phyloP scores from a whole-genome alignment of 53 echinoderm and acorn worm species.

The Astropecten irregularis region DNA sequence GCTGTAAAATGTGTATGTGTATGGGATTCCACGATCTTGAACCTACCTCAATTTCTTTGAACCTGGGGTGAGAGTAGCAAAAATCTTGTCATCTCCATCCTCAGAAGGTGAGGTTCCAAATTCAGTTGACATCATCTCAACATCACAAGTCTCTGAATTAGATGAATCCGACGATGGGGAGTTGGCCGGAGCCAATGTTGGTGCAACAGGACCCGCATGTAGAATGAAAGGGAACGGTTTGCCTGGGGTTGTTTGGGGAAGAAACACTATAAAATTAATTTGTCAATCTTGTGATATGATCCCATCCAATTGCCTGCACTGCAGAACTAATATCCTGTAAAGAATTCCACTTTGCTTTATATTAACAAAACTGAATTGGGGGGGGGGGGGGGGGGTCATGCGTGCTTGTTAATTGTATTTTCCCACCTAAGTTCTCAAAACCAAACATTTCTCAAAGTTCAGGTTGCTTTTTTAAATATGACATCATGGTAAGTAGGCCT shows the following conservation, averaged over 20 bases:
- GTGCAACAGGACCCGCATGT: neutral
- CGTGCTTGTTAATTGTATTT: too few relatives aligned
- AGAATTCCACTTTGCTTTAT: too few relatives aligned
- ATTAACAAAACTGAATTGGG: too few relatives aligned
- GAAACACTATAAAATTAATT: neutral
- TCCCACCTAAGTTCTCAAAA: too few relatives aligned
- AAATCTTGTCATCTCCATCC: conserved; percentile 31
- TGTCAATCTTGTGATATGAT: neutral
- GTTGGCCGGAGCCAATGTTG: conserved; percentile 37
- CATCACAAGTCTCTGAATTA: conserved; percentile 1
- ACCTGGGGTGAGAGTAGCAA: conserved; percentile 28
- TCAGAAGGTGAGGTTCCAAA: neutral
- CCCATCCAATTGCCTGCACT: too few relatives aligned
- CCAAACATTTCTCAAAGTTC: too few relatives aligned
- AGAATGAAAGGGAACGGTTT: neutral
- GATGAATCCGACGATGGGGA: conserved; percentile 39
- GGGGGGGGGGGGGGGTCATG: too few relatives aligned
- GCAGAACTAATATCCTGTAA: too few relatives aligned
- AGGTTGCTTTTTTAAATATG: too few relatives aligned
- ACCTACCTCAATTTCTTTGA: conserved; percentile 17
- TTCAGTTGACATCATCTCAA: conserved; percentile 13
- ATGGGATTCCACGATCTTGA: too few relatives aligned
- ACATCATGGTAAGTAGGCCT: too few relatives aligned
- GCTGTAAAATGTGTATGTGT: too few relatives aligned
- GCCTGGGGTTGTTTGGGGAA: conserved; percentile 26